A percentile compares a stretch with the other conserved stretches of the same genome.
Conservation (phyloP, 2,797 vertebrate species). For the Spheniscus humboldti region DNA sequence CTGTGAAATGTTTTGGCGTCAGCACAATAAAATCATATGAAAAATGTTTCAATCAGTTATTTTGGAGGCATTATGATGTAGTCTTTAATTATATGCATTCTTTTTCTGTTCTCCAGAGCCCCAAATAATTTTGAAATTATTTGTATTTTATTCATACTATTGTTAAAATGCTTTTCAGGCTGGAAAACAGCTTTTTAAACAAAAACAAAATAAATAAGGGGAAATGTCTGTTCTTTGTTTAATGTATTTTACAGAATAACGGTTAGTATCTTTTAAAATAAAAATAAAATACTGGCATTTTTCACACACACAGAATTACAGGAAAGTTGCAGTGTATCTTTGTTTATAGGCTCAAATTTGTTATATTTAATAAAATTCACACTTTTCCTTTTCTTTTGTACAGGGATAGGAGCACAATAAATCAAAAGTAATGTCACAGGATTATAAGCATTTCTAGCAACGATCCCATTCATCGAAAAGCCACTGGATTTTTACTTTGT, state of each 20-base stretch:
- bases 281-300: slow-evolving; percentile 38
- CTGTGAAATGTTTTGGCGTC: background rate
- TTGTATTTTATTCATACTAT: slow-evolving; percentile 19
- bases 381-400: background rate
- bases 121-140: background rate
- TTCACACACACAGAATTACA: background rate
- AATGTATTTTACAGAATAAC: background rate
- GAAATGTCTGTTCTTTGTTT: background rate
- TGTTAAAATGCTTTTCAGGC: background rate
- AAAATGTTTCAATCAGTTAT: background rate
- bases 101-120: background rate
- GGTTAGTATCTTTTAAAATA: background rate
- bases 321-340: background rate
- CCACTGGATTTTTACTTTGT: background rate
- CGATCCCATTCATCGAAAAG: background rate
- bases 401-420: background rate
- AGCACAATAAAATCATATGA: background rate
- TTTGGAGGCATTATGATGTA: background rate
- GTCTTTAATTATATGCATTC: slow-evolving; percentile 19
- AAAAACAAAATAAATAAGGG: slow-evolving; percentile 25
- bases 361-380: background rate
- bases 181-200: background rate
- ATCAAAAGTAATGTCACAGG: background rate
- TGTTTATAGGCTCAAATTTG: background rate
- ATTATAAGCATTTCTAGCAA: background rate